These are phyloP conservation scores for Chloromyia formosa DNA, from an alignment of 2,888 invertebrate genomes.

Conservation along the genomic window DNA sequence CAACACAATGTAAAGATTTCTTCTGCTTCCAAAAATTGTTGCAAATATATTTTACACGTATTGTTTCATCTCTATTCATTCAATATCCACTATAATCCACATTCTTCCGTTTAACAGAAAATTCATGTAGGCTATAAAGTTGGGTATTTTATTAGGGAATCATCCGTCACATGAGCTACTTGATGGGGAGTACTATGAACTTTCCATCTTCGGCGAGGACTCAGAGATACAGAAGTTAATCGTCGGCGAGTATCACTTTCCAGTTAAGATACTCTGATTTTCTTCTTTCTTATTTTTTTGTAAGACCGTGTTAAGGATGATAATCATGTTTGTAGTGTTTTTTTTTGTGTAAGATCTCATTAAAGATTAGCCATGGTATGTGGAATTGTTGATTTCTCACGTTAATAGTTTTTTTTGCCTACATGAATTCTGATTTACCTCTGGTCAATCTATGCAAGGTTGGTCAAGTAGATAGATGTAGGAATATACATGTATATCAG, in stretches of 20 bases:
- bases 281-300: not conserved
- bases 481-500: not conserved
- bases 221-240: not conserved
- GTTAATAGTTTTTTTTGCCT: slow-evolving; percentile 34
- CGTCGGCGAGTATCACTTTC: not conserved
- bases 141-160: slow-evolving; percentile 31
- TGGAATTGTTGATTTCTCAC: slow-evolving; percentile 30
- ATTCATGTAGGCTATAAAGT: slow-evolving; percentile 20
- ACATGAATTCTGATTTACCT: not conserved
- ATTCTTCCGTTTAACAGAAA: too few relatives aligned
- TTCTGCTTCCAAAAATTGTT: too few relatives aligned
- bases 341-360: not conserved
- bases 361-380: slow-evolving; percentile 16
- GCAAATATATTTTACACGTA: slow-evolving; percentile 5
- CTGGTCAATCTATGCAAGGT: not conserved
- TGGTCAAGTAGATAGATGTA: not conserved
- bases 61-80: not conserved
- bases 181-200: not conserved
- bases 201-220: not conserved
- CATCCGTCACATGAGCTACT: slow-evolving; percentile 9
- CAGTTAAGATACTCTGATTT: not conserved
- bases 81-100: too few relatives aligned
- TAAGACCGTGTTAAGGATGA: not conserved
- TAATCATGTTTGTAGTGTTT: not conserved
- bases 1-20: too few relatives aligned